Evolutionary conservation across 1,140 invertebrate genomes (phyloP), one percentile per base, ranked within the genome.

Genomic region (Hyposmocoma kahamanoa): DNA sequence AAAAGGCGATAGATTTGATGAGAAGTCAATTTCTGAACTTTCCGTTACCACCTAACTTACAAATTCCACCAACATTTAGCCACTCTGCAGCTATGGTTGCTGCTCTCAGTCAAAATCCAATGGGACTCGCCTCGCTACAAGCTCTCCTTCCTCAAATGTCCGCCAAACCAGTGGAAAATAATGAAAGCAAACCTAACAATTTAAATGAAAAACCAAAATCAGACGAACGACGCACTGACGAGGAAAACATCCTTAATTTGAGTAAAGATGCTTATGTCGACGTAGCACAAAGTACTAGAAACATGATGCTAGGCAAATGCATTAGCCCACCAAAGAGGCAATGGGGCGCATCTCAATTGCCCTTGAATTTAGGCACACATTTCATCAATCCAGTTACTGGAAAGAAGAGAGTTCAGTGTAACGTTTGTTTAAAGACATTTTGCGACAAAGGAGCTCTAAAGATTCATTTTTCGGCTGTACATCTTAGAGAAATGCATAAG

Each of bases 391-490:
- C 96, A 0, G 90, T 95, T 0, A 96, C 95, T 0, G 96, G 96
- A 0, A 98, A 98, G 84, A 98, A 99, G 76, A 90, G 98, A 52
- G 98, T 99, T 3, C 96, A 99, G 72, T 99, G 98, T 84, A 97
- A 98, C 67, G 97, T 98, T 22, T 99, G 98, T 75, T 88, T 98
- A 43, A 99, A 99, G 84, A 99, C 98, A 21, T 99, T 99, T 87
- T 99, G 98, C 89, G 98, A 99, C 88, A 99, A 99, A 88, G 97
- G 97, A 44, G 98, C 98, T 0, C 88, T 99, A 0, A 99, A 99
- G 87, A 99, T 99, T 18, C 98, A 99, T 76, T 99, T 99, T 74
- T 99, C 97, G 38, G 98, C 98, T 0, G 98, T 99, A 4, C 98
- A 99, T 84, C 81, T 99, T 47, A 91, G 96, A 15, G 98, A 99